Conservation (phyloP, 2,113 vertebrate genomes). For the Varanus komodoensis region DNA sequence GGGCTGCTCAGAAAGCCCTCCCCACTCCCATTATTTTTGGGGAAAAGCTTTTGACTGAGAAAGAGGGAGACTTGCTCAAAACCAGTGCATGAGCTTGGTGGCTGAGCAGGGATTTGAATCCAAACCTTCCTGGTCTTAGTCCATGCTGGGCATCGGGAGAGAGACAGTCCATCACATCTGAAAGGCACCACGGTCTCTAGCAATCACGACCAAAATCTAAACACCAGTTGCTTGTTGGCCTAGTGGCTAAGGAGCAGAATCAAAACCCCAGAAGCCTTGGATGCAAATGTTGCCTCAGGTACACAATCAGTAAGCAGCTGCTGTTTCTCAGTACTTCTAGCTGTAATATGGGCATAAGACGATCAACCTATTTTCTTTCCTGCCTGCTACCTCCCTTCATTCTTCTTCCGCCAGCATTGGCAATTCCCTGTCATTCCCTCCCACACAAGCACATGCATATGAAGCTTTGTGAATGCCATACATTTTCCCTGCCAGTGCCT, state of each 20-base stretch:
- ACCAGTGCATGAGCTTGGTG: too few species aligned
- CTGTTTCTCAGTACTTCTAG: too few species aligned
- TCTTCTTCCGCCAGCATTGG: too few species aligned
- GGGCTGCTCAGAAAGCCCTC: too few species aligned
- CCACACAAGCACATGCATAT: background rate
- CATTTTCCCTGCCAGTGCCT: background rate
- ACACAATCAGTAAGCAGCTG: too few species aligned
- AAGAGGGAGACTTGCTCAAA: too few species aligned
- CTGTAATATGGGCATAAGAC: background rate
- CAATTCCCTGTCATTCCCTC: background rate
- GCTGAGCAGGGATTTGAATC: too few species aligned
- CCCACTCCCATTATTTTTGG: background rate
- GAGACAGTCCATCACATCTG: too few species aligned
- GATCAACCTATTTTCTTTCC: background rate
- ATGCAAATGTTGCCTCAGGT: background rate
- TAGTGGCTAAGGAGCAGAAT: background rate
- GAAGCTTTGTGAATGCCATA: background rate
- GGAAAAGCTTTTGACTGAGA: background rate
- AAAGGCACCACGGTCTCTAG: background rate
- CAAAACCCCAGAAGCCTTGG: too few species aligned
- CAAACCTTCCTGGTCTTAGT: too few species aligned
- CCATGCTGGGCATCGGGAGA: too few species aligned
- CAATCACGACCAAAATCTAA: background rate
- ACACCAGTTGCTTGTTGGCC: background rate
- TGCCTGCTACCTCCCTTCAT: too few species aligned